Base-by-base conservation (phyloP, 2,113 vertebrate species). In the Micronycteris hirsuta region DNA sequence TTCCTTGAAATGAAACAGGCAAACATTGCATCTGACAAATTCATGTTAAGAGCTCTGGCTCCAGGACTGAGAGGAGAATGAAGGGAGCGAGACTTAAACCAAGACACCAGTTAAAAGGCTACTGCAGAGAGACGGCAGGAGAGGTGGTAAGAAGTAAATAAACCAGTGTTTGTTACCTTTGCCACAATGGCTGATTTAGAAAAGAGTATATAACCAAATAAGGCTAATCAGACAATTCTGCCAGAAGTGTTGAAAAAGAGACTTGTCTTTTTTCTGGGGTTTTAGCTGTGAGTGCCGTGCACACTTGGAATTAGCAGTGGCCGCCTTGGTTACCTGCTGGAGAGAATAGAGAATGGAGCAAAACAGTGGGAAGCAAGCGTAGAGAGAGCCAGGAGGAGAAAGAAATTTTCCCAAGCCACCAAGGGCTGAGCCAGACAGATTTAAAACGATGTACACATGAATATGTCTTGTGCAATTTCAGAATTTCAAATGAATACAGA, bases 381-480 rank as follows among this genome's bases (percentile, higher is more conserved):
- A 58, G 10, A 47, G 7, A 47, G 31, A 47, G 1, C n/a, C n/a
- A n/a, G 1, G 52, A 0, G 1, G 6, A 22, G 3, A 24, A 7
- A 26, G 41, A n/a, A 70, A 65, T 17, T 31, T 47, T 45, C 43
- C 38, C 20, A 16, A 6, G 36, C 26, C 24, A 56, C 67, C 68
- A 76, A 89, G 38, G 43, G 43, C 38, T 86, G 49, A 76, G 4
- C 43, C n/a, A 45, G 49, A 58, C 28, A 36, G 22, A 43, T 31
- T 83, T 19, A 6, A 26, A 36, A 78, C 54, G 15, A 31, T 11
- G 15, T 9, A 26, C 9, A 36, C 22, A 28, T 76, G 19, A 43
- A 13, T 43, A 87, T 7, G 33, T 76, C 56, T 47, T 71, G 52
- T 78, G 83, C 83, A 83, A 65, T 78, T 78, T 95, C 71, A 89